Evolutionary conservation across 2,888 invertebrate species (phyloP).

Genomic region (Rhamnusium bicolor): DNA sequence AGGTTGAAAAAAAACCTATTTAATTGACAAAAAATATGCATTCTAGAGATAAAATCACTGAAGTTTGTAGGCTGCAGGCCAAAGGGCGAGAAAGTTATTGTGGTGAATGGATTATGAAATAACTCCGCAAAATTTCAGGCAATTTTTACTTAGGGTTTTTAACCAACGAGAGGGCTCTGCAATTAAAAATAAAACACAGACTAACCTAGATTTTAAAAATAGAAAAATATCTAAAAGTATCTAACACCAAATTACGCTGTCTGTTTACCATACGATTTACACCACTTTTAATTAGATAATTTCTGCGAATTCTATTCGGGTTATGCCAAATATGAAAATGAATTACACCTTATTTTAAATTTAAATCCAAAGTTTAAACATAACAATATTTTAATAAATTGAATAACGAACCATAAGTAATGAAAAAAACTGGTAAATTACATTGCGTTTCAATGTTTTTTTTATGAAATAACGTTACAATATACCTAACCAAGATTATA

Average conservation of each 20-base stretch:
- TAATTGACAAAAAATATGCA: neutral
- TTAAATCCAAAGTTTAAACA: neutral
- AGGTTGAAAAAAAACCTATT: neutral
- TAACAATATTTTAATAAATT: neutral
- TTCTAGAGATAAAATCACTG: too few relatives aligned
- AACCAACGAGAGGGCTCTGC: neutral
- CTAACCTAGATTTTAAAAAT: conserved; percentile 14
- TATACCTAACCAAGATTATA: conserved; percentile 6
- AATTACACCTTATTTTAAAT: neutral
- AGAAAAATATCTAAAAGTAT: conserved; percentile 7
- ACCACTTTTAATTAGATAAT: neutral
- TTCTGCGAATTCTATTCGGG: neutral
- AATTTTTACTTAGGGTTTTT: neutral
- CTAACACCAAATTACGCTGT: neutral
- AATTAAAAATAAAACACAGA: conserved; percentile 5
- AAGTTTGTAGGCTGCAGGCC: neutral
- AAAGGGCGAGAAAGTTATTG: neutral
- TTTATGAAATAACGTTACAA: neutral
- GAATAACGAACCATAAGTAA: neutral
- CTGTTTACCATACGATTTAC: neutral
- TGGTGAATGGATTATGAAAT: neutral
- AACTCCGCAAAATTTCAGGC: neutral
- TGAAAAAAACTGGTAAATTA: conserved; percentile 13
- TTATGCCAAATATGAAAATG: neutral
- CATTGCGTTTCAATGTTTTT: neutral